Percentiles rank a stretch among this genome's conserved stretches.
These are phyloP conservation scores for Hoplostethus atlanticus DNA, from an alignment of 2,797 vertebrate genomes.

Conservation along the genomic window DNA sequence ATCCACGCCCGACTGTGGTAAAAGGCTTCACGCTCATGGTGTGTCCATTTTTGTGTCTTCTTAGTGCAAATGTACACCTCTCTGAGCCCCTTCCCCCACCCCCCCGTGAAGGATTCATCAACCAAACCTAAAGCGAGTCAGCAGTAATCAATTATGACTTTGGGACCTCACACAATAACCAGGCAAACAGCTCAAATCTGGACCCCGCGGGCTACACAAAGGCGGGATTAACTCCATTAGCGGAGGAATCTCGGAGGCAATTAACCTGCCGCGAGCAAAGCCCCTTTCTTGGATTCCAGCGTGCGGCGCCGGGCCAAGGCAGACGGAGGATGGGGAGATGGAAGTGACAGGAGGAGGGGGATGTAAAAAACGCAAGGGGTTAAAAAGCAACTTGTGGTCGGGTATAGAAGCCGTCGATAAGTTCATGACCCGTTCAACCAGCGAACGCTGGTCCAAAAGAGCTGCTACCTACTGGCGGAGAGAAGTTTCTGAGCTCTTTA, in stretches of 20 bases:
- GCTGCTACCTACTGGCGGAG: not conserved
- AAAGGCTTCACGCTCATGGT: slow-evolving; percentile 40
- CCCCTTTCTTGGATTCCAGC: slow-evolving; percentile 57
- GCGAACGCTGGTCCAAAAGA: slow-evolving; percentile 6
- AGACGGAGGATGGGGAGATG: slow-evolving; percentile 10
- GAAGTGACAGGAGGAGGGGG: not conserved
- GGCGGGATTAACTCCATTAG: slow-evolving; percentile 69
- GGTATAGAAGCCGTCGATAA: slow-evolving; percentile 15
- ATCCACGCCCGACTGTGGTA: slow-evolving; percentile 40
- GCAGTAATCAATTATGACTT: slow-evolving; percentile 57
- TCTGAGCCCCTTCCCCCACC: slow-evolving; percentile 2
- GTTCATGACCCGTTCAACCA: slow-evolving; percentile 10
- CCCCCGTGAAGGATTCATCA: slow-evolving; percentile 25
- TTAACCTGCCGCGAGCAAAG: slow-evolving; percentile 58
- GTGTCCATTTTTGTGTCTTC: not conserved
- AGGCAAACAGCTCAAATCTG: slow-evolving; percentile 53
- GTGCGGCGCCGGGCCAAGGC: slow-evolving; percentile 24
- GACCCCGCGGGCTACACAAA: slow-evolving; percentile 54
- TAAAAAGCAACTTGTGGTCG: slow-evolving; percentile 20
- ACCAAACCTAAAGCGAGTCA: slow-evolving; percentile 19
- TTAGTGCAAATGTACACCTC: slow-evolving; percentile 1
- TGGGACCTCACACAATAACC: slow-evolving; percentile 44
- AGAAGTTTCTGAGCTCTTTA: not conserved
- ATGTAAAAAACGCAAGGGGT: slow-evolving; percentile 11
- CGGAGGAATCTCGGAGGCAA: slow-evolving; percentile 55